Conservation (phyloP, 2,797 vertebrate species). For the Cossypha polioptera region DNA sequence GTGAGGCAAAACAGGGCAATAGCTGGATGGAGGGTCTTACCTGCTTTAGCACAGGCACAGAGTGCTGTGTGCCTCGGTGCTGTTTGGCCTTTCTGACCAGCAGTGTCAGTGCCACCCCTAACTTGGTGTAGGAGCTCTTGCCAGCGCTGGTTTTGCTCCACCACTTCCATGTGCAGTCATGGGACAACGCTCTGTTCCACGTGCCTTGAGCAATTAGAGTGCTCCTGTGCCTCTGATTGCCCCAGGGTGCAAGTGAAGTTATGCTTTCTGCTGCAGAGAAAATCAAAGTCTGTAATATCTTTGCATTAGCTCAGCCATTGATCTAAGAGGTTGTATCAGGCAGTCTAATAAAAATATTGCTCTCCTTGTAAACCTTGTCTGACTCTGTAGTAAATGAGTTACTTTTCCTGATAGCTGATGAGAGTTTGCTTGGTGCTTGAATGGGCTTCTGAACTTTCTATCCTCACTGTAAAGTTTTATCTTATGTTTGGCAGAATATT, state of each 20-base stretch:
- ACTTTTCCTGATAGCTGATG: not conserved
- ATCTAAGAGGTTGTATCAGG: not conserved
- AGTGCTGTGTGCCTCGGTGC: not conserved
- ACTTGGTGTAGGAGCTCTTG: not conserved
- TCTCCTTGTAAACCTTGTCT: slow-evolving; percentile 14
- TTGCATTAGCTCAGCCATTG: not conserved
- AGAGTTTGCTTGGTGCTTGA: not conserved
- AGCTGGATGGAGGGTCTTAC: not conserved
- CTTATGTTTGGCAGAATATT: not conserved
- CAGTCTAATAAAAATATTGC: slow-evolving; percentile 26
- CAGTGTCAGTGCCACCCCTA: not conserved
- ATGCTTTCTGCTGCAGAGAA: not conserved
- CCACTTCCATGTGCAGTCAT: not conserved
- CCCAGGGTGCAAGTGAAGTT: not conserved
- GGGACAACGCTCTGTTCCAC: not conserved
- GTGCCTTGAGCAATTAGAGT: not conserved
- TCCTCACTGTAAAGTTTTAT: not conserved
- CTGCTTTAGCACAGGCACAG: not conserved
- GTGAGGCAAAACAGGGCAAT: not conserved
- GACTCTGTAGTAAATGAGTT: slow-evolving; percentile 26
- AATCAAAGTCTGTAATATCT: slow-evolving; percentile 8
- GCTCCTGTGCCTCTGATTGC: not conserved
- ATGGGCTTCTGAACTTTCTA: not conserved
- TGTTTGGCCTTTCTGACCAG: not conserved
- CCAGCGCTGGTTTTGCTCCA: not conserved